Evolutionary conservation across 2,888 invertebrate genomes (phyloP).

Genomic region (Nephrotoma appendiculata): DNA sequence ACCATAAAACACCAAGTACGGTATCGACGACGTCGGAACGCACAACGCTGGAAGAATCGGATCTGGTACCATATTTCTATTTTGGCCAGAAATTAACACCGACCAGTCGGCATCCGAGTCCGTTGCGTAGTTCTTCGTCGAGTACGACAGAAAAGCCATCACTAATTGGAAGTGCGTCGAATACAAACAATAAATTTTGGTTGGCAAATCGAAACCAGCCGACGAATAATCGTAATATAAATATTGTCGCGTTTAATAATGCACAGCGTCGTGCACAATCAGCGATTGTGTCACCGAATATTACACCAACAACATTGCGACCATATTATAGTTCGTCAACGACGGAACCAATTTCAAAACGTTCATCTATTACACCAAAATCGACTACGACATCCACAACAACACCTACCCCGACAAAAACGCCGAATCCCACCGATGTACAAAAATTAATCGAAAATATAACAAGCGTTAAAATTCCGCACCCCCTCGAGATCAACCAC

Average conservation of each 20-base stretch:
- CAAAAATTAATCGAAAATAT: not conserved
- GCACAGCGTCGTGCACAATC: not conserved
- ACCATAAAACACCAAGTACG: not conserved
- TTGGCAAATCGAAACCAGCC: conserved; percentile 19
- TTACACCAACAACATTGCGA: not conserved
- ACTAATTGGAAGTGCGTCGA: not conserved
- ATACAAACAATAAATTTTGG: conserved; percentile 5
- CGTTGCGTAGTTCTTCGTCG: conserved; percentile 18
- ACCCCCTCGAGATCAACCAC: not conserved
- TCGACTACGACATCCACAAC: not conserved
- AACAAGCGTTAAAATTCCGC: not conserved
- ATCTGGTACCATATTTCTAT: conserved; percentile 52
- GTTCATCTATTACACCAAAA: not conserved
- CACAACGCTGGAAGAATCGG: conserved; percentile 24
- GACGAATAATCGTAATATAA: conserved; percentile 30
- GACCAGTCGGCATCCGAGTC: conserved; percentile 30
- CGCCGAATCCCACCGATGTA: not conserved
- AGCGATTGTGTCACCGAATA: not conserved
- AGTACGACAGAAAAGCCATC: conserved; percentile 11
- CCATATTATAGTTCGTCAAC: not conserved
- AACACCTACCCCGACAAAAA: not conserved
- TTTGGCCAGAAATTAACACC: conserved; percentile 51
- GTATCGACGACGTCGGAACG: not conserved
- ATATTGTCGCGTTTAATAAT: conserved; percentile 1
- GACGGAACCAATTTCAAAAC: not conserved